Percentiles rank a stretch among this genome's conserved stretches.
Conservation (phyloP, 1,140 invertebrate genomes). For the Aphaenogaster ashmeadi region DNA sequence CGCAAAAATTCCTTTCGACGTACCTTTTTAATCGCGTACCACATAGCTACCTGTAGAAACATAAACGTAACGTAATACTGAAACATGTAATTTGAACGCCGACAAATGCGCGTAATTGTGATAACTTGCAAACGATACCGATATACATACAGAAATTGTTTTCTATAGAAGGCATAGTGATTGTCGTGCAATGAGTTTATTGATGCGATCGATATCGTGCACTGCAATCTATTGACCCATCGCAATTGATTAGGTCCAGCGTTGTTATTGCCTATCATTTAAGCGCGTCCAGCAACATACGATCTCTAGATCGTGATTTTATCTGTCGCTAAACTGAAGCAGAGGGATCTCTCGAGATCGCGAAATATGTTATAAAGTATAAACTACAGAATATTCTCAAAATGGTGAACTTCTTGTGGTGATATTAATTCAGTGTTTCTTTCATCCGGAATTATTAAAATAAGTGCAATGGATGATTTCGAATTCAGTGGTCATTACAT, state of each 20-base stretch:
- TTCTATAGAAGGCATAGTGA: conserved; percentile 15
- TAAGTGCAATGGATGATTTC: conserved; percentile 51
- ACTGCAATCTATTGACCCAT: conserved; percentile 59
- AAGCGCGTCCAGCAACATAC: conserved; percentile 45
- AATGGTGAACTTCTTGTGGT: not conserved
- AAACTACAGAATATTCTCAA: not conserved
- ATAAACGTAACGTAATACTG: not conserved
- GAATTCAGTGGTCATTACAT: conserved; percentile 20
- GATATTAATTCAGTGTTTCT: not conserved
- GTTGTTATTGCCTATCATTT: conserved; percentile 60
- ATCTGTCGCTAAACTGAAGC: conserved; percentile 30
- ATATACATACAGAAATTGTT: not conserved
- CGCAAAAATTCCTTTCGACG: not conserved
- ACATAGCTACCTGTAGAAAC: no score
- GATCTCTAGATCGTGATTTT: conserved; percentile 49
- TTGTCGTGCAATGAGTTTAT: conserved; percentile 23
- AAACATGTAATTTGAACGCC: not conserved
- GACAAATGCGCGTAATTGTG: not conserved
- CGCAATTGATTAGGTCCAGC: conserved; percentile 23
- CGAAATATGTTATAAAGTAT: not conserved
- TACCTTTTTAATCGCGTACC: not conserved
- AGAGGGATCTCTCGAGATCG: not conserved
- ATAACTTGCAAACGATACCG: not conserved
- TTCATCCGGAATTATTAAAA: not conserved
- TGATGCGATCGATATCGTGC: not conserved